phyloP scores from a whole-genome alignment of 2,888 invertebrate species.

The Drosophila putrida region DNA sequence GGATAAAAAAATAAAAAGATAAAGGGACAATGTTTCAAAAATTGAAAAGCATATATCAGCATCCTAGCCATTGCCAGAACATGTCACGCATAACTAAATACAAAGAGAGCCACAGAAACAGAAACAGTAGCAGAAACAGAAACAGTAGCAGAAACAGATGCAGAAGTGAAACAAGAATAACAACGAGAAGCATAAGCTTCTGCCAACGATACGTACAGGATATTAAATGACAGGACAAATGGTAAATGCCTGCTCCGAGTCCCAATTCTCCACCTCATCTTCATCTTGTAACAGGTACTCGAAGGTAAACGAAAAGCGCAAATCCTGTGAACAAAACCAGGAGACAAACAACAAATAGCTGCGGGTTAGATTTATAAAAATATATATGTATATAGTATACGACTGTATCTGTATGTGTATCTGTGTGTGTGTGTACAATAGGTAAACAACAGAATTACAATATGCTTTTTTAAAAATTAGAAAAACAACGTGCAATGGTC shows the following conservation, averaged over 20 bases:
- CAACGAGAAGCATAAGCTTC: constrained; percentile 56
- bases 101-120: constrained; percentile 6
- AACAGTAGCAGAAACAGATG: constrained; percentile 15
- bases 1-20: constrained; percentile 5
- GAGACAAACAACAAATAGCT: constrained; percentile 56
- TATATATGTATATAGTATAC: constrained; percentile 6
- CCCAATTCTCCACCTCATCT: not conserved
- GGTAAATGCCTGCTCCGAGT: constrained; percentile 53
- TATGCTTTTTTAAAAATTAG: constrained; percentile 78
- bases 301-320: constrained; percentile 47
- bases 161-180: constrained; percentile 17
- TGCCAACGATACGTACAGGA: constrained; percentile 64
- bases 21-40: constrained; percentile 52
- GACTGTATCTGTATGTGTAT: constrained; percentile 4
- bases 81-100: constrained; percentile 69
- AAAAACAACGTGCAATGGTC: constrained; percentile 55
- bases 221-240: constrained; percentile 77
- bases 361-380: constrained; percentile 58
- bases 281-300: constrained; percentile 37
- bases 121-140: constrained; percentile 4
- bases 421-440: constrained; percentile 42
- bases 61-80: constrained; percentile 66
- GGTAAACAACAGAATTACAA: constrained; percentile 76
- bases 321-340: constrained; percentile 57
- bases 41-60: constrained; percentile 74